Conservation (phyloP, 2,797 vertebrate species). For the Ptychobarbus kaznakovi region DNA sequence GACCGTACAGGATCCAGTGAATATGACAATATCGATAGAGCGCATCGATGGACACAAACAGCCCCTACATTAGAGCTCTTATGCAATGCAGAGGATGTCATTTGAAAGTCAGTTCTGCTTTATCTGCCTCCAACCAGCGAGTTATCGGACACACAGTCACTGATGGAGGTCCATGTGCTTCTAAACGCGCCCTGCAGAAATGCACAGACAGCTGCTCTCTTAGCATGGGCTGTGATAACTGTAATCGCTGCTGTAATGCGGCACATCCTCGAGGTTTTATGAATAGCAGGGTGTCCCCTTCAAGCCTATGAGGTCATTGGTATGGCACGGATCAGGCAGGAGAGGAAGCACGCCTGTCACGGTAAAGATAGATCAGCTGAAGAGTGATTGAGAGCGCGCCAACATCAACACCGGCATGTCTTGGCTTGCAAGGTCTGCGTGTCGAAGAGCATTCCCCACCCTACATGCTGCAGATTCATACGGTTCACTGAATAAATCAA, state of each 20-base stretch:
- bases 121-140: background rate
- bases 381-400: slow-evolving; percentile 66
- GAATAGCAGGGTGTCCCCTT: slow-evolving; percentile 30
- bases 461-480: background rate
- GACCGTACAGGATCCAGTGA: slow-evolving; percentile 3
- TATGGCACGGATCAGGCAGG: slow-evolving; percentile 37
- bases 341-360: slow-evolving; percentile 46
- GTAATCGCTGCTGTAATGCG: background rate
- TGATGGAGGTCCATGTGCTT: slow-evolving; percentile 21
- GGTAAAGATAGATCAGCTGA: slow-evolving; percentile 58
- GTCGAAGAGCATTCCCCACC: slow-evolving; percentile 1
- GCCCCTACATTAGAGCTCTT: background rate
- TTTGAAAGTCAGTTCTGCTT: background rate
- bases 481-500: background rate
- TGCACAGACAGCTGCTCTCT: slow-evolving; percentile 12
- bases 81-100: background rate
- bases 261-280: background rate
- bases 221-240: background rate
- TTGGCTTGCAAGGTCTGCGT: slow-evolving; percentile 56
- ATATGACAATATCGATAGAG: slow-evolving; percentile 4
- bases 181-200: slow-evolving; percentile 20
- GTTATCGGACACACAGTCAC: background rate
- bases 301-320: slow-evolving; percentile 32
- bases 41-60: background rate
- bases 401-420: slow-evolving; percentile 71